These are phyloP conservation scores for Chionoecetes opilio DNA, from an alignment of 1,140 invertebrate genomes.

Conservation along the genomic window DNA sequence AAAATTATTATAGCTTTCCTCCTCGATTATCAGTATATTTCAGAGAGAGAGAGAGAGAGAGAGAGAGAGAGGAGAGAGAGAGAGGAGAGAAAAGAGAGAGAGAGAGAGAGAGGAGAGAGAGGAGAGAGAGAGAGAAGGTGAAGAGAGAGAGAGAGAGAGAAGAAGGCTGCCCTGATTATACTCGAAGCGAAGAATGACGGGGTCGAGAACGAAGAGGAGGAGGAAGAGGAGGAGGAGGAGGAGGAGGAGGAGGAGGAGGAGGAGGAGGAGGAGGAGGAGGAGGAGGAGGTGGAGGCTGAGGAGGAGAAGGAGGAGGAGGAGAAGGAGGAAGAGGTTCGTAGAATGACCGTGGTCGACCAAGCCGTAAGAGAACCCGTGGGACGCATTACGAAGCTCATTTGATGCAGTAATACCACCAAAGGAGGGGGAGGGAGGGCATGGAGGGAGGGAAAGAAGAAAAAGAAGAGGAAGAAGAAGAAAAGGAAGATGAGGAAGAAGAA, in stretches of 20 bases:
- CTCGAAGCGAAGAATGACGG: too few relatives aligned
- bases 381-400: conserved; percentile 20
- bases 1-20: too few relatives aligned
- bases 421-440: background rate
- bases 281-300: background rate
- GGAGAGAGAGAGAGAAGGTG: background rate
- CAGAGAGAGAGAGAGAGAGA: background rate
- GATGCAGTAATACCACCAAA: conserved; percentile 28
- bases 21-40: too few relatives aligned
- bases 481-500: background rate
- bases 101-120: background rate
- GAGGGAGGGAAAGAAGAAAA: background rate
- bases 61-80: conserved; percentile 7
- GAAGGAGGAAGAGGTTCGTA: background rate
- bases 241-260: background rate
- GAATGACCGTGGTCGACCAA: conserved; percentile 16
- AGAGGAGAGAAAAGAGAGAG: background rate
- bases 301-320: background rate
- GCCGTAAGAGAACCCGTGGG: conserved; percentile 1
- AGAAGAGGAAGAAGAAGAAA: too few relatives aligned
- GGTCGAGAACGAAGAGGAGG: too few relatives aligned
- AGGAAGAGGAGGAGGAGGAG: too few relatives aligned
- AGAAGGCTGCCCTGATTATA: too few relatives aligned
- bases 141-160: too few relatives aligned
- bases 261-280: background rate